Evolutionary conservation across 2,888 invertebrate genomes (phyloP).

Genomic region (Erynnis tages): DNA sequence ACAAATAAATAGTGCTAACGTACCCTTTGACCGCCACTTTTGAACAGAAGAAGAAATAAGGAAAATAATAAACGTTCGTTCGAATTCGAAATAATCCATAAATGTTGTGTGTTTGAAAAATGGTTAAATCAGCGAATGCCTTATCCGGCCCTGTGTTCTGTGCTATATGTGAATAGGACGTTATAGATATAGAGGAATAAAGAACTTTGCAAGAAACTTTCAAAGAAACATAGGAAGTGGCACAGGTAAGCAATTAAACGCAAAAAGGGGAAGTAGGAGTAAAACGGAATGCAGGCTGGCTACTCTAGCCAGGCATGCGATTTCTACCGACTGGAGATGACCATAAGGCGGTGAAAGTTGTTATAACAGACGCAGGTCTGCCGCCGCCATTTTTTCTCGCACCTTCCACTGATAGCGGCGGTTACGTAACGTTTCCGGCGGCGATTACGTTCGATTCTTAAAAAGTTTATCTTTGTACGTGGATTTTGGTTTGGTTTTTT

Average conservation of each 20-base stretch:
- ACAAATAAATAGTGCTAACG: no score
- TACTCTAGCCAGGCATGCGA: constrained; percentile 18
- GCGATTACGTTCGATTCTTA: constrained; percentile 22
- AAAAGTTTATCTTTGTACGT: constrained; percentile 4
- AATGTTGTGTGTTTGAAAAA: no score
- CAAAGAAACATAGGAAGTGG: constrained; percentile 8
- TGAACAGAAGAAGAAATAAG: no score
- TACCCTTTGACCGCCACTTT: no score
- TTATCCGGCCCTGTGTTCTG: no score
- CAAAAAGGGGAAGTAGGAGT: constrained; percentile 26
- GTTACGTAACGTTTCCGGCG: constrained; percentile 24
- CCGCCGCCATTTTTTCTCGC: constrained; percentile 8
- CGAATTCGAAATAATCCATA: no score
- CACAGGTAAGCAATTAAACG: constrained; percentile 24
- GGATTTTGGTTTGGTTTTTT: not conserved
- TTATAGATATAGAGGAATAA: no score
- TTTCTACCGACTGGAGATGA: constrained; percentile 29
- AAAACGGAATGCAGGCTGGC: constrained; percentile 23
- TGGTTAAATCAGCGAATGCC: no score
- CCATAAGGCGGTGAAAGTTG: constrained; percentile 27
- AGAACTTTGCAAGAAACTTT: not conserved
- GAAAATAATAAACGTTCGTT: no score
- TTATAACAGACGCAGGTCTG: constrained; percentile 14
- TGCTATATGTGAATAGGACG: no score
- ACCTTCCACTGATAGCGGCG: constrained; percentile 14